Evolutionary conservation across 2,113 vertebrate genomes (phyloP), one percentile per base, ranked within the genome.

Genomic region (Apodemus sylvaticus): DNA sequence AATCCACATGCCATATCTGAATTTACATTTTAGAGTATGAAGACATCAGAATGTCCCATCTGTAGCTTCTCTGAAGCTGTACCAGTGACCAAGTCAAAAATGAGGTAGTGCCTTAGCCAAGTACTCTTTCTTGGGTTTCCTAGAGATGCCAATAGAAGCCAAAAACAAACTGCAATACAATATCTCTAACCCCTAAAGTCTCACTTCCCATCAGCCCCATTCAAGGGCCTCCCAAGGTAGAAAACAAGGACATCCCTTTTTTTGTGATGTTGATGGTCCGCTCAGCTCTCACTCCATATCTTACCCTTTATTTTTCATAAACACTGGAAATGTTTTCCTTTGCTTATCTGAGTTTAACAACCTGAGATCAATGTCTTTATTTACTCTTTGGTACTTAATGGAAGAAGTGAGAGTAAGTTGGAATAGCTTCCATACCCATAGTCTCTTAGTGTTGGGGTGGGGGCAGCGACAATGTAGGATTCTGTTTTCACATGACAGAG

Each of bases 391-490:
- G 42, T 3, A 77, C 13, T 5, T 0, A 2, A 0, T 39, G 6
- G 6, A 1, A 29, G 74, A 95, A 62, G 0, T 51, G 8, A 82
- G 11, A 1, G 1, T 1, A 1, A 7, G 12, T 78, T 77, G 36
- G 9, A 24, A 7, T 62, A 87, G 55, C 17, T 11, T 62, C 8
- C 34, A 17, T 26, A 7, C 0, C 77, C 26, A 29, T 9, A 64
- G 62, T 29, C 9, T 45, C 51, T 51, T 51, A 26, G 55, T 2
- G 0, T 1, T 19, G 2, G 2, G 4, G 8, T 79, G 1, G 6
- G 29, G 2, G 24, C 53, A 3, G 26, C 2, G 10, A 2, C 3
- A 6, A 3, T 51, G 77, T 9, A 0, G 4, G 29, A 12, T 73
- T 91, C 39, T 48, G 8, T 73, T 86, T 39, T 5, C 3, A 16